phyloP scores from a whole-genome alignment of 2,888 invertebrate genomes.

The Cephalotes varians region DNA sequence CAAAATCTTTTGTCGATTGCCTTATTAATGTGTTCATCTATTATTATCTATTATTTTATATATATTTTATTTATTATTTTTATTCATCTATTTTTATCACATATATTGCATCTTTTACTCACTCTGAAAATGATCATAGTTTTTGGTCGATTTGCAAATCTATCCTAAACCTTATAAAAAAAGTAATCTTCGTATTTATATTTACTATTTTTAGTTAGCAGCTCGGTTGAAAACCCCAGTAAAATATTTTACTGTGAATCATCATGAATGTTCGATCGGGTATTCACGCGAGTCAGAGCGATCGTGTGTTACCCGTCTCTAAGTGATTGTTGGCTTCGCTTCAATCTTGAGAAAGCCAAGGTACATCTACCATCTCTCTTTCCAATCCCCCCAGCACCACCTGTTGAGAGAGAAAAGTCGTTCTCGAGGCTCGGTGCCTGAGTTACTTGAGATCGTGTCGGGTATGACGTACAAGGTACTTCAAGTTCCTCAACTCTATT shows the following conservation, averaged over 20 bases:
- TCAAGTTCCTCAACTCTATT: background rate
- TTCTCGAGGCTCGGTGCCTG: conserved; percentile 47
- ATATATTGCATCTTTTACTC: background rate
- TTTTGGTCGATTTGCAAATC: background rate
- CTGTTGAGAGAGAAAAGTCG: conserved; percentile 72
- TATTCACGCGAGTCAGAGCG: conserved; percentile 17
- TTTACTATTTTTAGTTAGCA: background rate
- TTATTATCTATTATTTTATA: too few species aligned
- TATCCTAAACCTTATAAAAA: background rate
- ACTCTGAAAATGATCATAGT: background rate
- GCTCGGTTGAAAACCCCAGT: background rate
- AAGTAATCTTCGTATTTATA: background rate
- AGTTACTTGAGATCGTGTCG: conserved; percentile 39
- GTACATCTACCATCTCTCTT: conserved; percentile 15
- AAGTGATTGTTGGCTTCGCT: conserved; percentile 50
- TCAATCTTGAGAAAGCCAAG: conserved; percentile 39
- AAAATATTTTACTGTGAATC: background rate
- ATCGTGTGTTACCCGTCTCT: conserved; percentile 17
- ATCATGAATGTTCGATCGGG: background rate
- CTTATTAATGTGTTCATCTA: background rate
- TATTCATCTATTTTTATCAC: background rate
- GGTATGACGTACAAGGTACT: background rate
- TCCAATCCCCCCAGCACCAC: conserved; percentile 58
- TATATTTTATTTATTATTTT: background rate
- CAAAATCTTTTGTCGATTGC: background rate